Base-by-base conservation (phyloP, 1,140 invertebrate species). In the Megathymus violae region DNA sequence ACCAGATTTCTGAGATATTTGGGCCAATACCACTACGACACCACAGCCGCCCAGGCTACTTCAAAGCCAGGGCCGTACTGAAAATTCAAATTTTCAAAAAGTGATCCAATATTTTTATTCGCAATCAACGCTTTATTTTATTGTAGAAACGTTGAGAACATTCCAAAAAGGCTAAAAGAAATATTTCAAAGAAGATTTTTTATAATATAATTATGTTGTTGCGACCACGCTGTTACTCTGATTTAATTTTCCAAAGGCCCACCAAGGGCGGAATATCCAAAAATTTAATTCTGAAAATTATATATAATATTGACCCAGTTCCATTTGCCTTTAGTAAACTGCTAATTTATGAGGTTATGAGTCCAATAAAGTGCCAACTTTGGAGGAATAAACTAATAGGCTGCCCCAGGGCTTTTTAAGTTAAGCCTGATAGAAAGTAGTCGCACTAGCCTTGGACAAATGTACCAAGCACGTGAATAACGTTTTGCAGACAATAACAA, bases 101-200 rank as follows among this genome's bases (percentile, higher is more conserved):
- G 17, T 44, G 52, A 58, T 38, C 41, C 16, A 44, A 58, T 58
- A 40, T 58, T 58, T 56, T 44, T 44, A 58, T 58, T 40, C 52
- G 14, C 27, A 58, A 58, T 58, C 52, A 58, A 40, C 52, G 25
- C 25, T 58, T 44, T 58, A 14, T 58, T 58, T 58, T 52, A 52
- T 58, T 58, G 22, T 11, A 40, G 38, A 27, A 22, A 47, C 19
- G 25, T 31, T 58, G 13, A 13, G 17, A 27, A 4, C 5, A 7
- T 15, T 4, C 16, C 10, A 22, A 22, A 5, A 22, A 22, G 2
- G 17, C 13, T 17, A 54, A 41, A 40, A 36, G 19, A 15, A 14
- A n/a, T n/a, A 15, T 41, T 15, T 43, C 51, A 54, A 43, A 54
- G 50, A 22, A 22, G 16, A 19, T 11, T 43, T 54, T 54, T 54